Base-by-base conservation (phyloP, 1,140 invertebrate species). In the Mya arenaria region DNA sequence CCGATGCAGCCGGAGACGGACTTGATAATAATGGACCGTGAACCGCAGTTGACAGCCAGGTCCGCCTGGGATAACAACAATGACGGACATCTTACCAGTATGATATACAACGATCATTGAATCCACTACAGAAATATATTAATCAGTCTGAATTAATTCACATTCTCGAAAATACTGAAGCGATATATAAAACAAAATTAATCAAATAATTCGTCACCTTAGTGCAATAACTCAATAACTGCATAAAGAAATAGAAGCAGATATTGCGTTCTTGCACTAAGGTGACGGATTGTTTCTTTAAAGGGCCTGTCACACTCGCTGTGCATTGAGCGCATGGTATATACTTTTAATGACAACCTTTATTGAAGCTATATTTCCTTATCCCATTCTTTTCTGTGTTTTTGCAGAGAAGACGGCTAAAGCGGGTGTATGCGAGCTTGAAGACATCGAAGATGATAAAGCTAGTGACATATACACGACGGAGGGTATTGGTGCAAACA, bases 1-100 rank as follows among this genome's bases (percentile, higher is more conserved):
- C 39, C 66, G n/a, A 30, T 48, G 41, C 66, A 41, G 41, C 19
- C 41, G 41, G 66, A 69, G n/a, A 52, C 66, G 1, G 66, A 56
- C 4, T n/a, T 4, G 5, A 6, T 23, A 6, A 8, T 32, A 3
- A 48, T 52, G 17, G n/a, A 28, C 5, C 55, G 41, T 28, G 66
- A 41, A 1, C 66, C 66, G 15, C 28, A 23, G n/a, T 48, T 48
- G 1, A 69, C 66, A 30, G 41, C 66, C 15, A 37, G 66, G 13
- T 69, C 66, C 6, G 66, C 66, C 1, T 69, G 66, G 66, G 66
- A 48, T 69, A 52, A 69, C 10, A 48, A 48, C 44, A 13, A 10
- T 48, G 10, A 13, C 10, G 44, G n/a, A 48, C n/a, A n/a, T 48
- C 10, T 13, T 13, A 48, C 44, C n/a, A 48, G 10, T 48, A 13